These are phyloP conservation scores for Aspidoscelis tigris DNA, from an alignment of 2,113 vertebrate genomes.

Conservation along the genomic window DNA sequence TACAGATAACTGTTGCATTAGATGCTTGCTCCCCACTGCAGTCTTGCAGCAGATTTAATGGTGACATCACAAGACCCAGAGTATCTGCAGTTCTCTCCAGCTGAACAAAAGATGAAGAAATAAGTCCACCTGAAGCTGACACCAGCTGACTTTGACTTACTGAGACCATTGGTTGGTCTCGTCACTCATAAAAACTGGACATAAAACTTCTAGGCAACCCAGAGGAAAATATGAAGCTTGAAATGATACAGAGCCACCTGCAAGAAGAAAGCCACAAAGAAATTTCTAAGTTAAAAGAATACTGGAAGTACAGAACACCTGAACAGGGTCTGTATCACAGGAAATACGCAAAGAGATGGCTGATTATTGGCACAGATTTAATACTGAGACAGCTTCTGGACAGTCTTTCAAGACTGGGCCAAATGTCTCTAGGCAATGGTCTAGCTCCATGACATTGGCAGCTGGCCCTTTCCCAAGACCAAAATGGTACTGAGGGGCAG, in stretches of 20 bases:
- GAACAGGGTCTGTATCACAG: not conserved
- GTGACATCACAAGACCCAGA: conserved; percentile 37
- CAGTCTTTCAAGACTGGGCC: too few relatives aligned
- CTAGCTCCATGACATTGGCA: too few relatives aligned
- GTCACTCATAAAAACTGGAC: conserved; percentile 27
- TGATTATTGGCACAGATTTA: not conserved
- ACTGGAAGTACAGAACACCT: not conserved
- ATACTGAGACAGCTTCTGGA: not conserved
- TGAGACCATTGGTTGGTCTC: conserved; percentile 84
- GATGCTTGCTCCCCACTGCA: rapidly evolving
- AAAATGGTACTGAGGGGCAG: too few relatives aligned
- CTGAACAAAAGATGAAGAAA: conserved; percentile 58
- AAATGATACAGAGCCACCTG: conserved; percentile 45
- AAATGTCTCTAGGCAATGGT: too few relatives aligned
- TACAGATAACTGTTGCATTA: not conserved
- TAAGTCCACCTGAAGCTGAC: conserved; percentile 55
- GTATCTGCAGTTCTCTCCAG: conserved; percentile 32
- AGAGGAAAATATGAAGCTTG: conserved; percentile 21
- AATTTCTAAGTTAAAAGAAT: conserved; percentile 40
- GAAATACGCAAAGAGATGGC: not conserved
- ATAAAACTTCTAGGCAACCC: conserved; percentile 27
- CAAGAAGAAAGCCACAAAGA: conserved; percentile 37
- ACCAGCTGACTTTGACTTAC: conserved; percentile 78
- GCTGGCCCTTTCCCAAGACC: too few relatives aligned
- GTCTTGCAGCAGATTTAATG: not conserved